Evolutionary conservation across 2,797 vertebrate genomes (phyloP).

Genomic region (Chelonia mydas): DNA sequence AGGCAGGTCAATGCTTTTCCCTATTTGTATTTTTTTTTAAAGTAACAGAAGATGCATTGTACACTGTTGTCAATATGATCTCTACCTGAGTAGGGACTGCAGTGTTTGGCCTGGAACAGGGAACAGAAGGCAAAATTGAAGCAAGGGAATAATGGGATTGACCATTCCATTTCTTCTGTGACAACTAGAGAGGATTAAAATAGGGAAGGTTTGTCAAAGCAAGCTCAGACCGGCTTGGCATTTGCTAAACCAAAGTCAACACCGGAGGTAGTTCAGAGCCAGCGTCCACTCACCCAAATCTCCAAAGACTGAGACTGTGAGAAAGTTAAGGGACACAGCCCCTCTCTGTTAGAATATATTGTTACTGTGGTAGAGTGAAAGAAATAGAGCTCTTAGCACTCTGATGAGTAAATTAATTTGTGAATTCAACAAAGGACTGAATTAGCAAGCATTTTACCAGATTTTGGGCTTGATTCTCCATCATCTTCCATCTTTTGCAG

Average conservation of each 20-base stretch:
- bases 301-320: background rate
- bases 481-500: background rate
- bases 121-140: slow-evolving; percentile 36
- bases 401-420: background rate
- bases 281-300: background rate
- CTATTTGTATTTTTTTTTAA: slow-evolving; percentile 19
- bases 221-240: slow-evolving; percentile 16
- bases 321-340: background rate
- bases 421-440: background rate
- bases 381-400: background rate
- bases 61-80: slow-evolving; percentile 9
- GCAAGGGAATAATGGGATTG: background rate
- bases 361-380: background rate
- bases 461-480: background rate
- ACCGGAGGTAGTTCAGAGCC: background rate
- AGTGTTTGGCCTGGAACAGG: slow-evolving; percentile 15
- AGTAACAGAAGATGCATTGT: slow-evolving; percentile 42
- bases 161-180: slow-evolving; percentile 47
- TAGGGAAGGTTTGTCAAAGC: slow-evolving; percentile 14
- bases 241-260: background rate
- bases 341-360: background rate
- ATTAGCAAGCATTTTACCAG: background rate
- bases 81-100: background rate
- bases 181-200: background rate
- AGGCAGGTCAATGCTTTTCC: slow-evolving; percentile 11